Evolutionary conservation across 1,140 invertebrate species (phyloP).

Genomic region (Zelostemma sp.): DNA sequence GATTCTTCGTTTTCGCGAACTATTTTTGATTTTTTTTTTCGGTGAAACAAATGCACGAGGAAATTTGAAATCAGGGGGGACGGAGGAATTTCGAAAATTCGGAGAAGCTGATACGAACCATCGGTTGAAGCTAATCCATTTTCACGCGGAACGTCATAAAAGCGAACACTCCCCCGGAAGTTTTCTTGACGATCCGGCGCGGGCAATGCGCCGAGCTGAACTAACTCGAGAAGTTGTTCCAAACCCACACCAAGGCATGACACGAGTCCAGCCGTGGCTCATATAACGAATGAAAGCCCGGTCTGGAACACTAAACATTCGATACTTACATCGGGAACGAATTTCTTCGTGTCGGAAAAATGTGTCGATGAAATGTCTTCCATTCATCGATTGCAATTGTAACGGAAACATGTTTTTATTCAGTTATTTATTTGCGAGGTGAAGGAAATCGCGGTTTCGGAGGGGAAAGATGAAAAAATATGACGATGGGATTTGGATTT

Average conservation of each 20-base stretch:
- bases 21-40: not conserved
- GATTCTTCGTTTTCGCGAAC: not conserved
- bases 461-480: no score
- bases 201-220: constrained; percentile 19
- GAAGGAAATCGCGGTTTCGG: no score
- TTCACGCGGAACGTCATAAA: constrained; percentile 3
- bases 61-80: not conserved
- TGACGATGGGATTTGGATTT: no score
- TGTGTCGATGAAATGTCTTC: no score
- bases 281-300: no score
- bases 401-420: no score
- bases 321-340: no score
- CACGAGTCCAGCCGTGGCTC: not conserved
- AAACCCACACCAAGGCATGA: not conserved
- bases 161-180: not conserved
- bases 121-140: constrained; percentile 8
- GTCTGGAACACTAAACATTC: no score
- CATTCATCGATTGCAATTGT: no score
- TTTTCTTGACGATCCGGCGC: constrained; percentile 12
- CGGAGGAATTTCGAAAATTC: not conserved
- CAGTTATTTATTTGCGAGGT: no score
- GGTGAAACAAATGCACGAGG: not conserved
- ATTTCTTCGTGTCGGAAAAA: no score
- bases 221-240: constrained; percentile 12
- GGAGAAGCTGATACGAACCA: not conserved